Percentiles rank a stretch among this genome's conserved stretches.
These are phyloP conservation scores for Mus spicilegus DNA, from an alignment of 2,113 vertebrate genomes.

Conservation along the genomic window DNA sequence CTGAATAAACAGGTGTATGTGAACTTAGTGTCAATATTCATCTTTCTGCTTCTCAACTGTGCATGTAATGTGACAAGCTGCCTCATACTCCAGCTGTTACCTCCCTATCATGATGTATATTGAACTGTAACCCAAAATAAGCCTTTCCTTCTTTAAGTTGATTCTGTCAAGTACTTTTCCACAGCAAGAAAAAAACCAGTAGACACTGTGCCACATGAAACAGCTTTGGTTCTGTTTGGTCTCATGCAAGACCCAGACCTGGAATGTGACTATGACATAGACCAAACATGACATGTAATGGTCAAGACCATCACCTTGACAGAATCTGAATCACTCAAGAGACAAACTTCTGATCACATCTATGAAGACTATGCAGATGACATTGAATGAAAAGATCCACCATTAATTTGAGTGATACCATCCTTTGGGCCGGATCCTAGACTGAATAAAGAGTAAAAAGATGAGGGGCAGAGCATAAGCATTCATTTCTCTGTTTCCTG, in stretches of 20 bases:
- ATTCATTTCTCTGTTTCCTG: not conserved
- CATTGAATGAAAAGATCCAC: not conserved
- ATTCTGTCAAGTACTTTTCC: not conserved
- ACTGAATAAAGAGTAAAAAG: not conserved
- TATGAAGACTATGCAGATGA: not conserved
- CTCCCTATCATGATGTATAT: not conserved
- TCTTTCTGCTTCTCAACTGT: not conserved
- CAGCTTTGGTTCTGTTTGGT: not conserved
- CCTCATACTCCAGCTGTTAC: not conserved
- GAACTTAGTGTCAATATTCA: not conserved
- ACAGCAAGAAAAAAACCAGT: not conserved
- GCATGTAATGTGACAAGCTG: too few relatives aligned
- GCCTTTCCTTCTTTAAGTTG: not conserved
- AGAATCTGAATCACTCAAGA: not conserved
- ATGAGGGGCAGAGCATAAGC: too few relatives aligned
- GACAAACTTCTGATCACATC: not conserved
- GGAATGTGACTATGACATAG: not conserved
- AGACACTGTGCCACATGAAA: not conserved
- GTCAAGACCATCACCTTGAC: not conserved
- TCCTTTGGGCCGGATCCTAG: not conserved
- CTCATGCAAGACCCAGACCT: not conserved
- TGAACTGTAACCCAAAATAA: not conserved
- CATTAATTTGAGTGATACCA: too few relatives aligned
- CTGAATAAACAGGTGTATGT: not conserved
- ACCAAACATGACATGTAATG: not conserved